Conservation (phyloP, 2,888 invertebrate genomes). For the Cantharis flavilabris region DNA sequence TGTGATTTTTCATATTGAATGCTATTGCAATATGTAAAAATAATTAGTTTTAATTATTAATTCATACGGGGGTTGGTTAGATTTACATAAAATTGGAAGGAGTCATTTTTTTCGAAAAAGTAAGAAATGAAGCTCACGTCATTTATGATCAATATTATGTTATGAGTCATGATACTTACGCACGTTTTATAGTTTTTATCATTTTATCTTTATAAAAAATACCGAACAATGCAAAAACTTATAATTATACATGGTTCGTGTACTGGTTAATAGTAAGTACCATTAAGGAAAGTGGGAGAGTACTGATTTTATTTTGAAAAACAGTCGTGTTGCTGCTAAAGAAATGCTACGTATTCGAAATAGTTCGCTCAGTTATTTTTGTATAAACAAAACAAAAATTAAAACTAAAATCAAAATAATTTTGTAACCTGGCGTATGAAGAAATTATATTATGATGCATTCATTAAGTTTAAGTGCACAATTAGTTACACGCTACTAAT, state of each 20-base stretch:
- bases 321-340: neutral
- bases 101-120: neutral
- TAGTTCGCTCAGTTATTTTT: neutral
- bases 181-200: neutral
- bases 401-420: neutral
- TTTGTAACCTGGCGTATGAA: neutral
- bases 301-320: neutral
- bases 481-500: neutral
- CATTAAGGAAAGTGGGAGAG: neutral
- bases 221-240: neutral
- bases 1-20: constrained; percentile 20
- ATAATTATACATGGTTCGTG: neutral
- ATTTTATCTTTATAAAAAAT: neutral
- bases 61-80: constrained; percentile 1
- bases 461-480: neutral
- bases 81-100: neutral
- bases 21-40: constrained; percentile 14
- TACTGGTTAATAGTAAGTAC: too few species aligned
- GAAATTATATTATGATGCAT: neutral
- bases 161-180: neutral
- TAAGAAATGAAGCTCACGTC: neutral
- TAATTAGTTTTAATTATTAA: constrained; percentile 19
- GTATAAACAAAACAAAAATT: neutral
- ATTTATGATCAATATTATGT: neutral
- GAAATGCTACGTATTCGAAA: too few species aligned